Percentiles rank a stretch among this genome's conserved stretches.
phyloP scores from a whole-genome alignment of 2,888 invertebrate genomes.

The Plebejus anna region DNA sequence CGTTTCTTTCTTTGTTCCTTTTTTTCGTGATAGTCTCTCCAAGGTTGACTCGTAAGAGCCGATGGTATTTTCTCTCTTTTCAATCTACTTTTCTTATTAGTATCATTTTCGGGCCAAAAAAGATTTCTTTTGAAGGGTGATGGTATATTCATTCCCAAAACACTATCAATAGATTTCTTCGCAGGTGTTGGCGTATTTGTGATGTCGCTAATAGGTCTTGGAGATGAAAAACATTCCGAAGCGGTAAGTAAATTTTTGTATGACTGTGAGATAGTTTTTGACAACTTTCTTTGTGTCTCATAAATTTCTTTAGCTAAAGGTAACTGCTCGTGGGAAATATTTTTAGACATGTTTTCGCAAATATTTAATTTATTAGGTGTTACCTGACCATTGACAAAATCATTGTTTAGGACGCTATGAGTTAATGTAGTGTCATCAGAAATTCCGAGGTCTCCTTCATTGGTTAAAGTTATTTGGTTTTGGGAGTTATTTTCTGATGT shows the following conservation, averaged over 20 bases:
- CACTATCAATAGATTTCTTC: neutral
- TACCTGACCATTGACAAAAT: conserved; percentile 1
- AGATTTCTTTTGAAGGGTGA: conserved; percentile 20
- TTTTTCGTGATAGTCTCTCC: conserved; percentile 21
- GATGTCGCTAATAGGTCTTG: too few species aligned
- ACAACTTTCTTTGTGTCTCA: too few species aligned
- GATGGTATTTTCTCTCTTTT: conserved; percentile 5
- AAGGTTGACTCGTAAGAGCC: conserved; percentile 13
- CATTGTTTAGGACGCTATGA: conserved; percentile 7
- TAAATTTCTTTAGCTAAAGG: neutral
- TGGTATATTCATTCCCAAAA: conserved; percentile 12
- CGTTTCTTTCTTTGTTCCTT: conserved; percentile 7
- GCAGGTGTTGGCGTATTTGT: too few species aligned
- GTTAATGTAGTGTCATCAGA: neutral
- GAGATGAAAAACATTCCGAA: too few species aligned
- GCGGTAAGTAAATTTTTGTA: too few species aligned
- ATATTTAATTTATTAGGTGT: conserved; percentile 12
- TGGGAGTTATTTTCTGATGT: conserved; percentile 7
- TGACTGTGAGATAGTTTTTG: too few species aligned
- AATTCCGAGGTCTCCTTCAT: neutral
- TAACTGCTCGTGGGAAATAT: neutral
- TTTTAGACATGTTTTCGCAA: conserved; percentile 12
- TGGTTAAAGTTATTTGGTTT: neutral
- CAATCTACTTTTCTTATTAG: neutral
- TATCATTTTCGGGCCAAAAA: conserved; percentile 19